Base-by-base conservation (phyloP, 2,113 vertebrate species). In the Coturnix japonica region DNA sequence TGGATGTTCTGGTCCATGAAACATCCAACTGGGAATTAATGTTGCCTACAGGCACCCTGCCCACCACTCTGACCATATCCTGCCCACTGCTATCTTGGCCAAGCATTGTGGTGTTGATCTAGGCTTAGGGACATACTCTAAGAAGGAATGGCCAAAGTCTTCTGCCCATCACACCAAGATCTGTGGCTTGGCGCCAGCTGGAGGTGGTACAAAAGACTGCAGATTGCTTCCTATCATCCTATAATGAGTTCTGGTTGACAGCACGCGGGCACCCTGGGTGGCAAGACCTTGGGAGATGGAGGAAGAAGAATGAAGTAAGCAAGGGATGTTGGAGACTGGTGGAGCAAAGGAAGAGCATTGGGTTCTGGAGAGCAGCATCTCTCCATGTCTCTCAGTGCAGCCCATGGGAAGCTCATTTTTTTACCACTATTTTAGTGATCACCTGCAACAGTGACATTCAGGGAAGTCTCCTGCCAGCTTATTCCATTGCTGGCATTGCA, bases 391-490 rank as follows among this genome's bases (percentile, higher is more conserved):
- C n/a, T 35, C 46, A 37, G 17, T 11, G n/a, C 41, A 46, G 64
- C 46, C 35, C 17, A 14, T 5, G 46, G 66, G 25, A 70, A 70
- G 33, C 18, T 7, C 33, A 26, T 19, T 26, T 28, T 28, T 37
- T 35, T 37, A 18, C 46, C 12, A 21, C 25, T 18, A 16, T 19
- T 28, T 63, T 39, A 30, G 12, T 20, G 5, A 41, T 78, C 80
- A 95, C 95, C 94, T 96, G 83, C 59, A 1, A 96, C 0, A 1
- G 85, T 51, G 91, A 96, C 0, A 0, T 93, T n/a, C 66, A 96
- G 49, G 26, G 89, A 91, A 54, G 35, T 22, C 64, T 96, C 94
- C 2, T 63, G 20, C 94, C 95, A 95, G 89, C 95, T 92, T 11
- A 94, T 59, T 9, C 7, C 2, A 1, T 95, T 91, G 87, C 95